Conservation (phyloP, 2,888 invertebrate species). For the Branchellion lobata region DNA sequence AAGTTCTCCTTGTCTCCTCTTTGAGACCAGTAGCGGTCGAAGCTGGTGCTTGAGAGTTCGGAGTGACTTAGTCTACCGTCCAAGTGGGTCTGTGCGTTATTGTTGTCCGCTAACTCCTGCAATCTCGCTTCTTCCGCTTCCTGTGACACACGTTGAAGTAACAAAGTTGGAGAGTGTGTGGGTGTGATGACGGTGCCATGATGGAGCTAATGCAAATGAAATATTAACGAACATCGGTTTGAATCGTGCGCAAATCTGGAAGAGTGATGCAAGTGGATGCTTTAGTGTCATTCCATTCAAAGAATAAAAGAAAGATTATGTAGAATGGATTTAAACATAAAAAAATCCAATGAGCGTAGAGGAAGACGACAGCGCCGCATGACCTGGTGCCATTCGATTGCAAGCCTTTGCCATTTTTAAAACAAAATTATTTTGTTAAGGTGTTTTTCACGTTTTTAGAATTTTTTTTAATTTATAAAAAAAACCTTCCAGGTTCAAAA, state of each 20-base stretch:
- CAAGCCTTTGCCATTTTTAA: too few relatives aligned
- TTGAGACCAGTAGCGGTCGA: conserved; percentile 42
- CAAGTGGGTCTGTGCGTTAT: conserved; percentile 23
- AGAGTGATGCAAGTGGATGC: too few relatives aligned
- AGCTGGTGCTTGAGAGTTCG: conserved; percentile 43
- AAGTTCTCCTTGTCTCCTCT: conserved; percentile 43
- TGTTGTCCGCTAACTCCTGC: conserved; percentile 42
- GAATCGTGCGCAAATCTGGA: neutral
- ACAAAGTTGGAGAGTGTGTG: neutral
- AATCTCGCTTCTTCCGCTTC: conserved; percentile 47
- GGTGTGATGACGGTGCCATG: neutral
- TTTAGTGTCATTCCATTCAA: too few relatives aligned
- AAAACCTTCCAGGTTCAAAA: too few relatives aligned
- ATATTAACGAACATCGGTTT: neutral
- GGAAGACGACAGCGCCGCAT: too few relatives aligned
- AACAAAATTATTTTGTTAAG: too few relatives aligned
- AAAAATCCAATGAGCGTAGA: too few relatives aligned
- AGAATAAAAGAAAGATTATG: too few relatives aligned
- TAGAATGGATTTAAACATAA: too few relatives aligned
- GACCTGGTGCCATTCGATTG: too few relatives aligned
- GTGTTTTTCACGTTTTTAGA: too few relatives aligned
- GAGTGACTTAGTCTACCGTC: conserved; percentile 45
- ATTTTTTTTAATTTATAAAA: too few relatives aligned
- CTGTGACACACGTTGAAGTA: neutral
- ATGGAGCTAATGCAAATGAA: neutral